Percentiles rank a stretch among this genome's conserved stretches.
These are phyloP conservation scores for Carcinoscorpius rotundicauda DNA, from an alignment of 1,140 invertebrate species.

Conservation along the genomic window DNA sequence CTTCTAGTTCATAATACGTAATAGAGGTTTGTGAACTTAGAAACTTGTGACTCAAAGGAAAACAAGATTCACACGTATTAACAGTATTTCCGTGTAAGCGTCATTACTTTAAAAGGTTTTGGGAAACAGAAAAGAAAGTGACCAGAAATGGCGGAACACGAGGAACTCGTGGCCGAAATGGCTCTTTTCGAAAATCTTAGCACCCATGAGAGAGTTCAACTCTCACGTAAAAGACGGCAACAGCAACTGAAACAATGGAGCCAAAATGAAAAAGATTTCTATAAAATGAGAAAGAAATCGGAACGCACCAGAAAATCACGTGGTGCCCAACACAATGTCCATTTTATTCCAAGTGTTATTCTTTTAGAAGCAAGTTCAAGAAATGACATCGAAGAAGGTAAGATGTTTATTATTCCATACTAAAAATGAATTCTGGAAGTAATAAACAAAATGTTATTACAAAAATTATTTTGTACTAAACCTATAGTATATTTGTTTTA, in stretches of 20 bases:
- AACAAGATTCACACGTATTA: too few relatives aligned
- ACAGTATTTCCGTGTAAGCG: too few relatives aligned
- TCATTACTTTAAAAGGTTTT: too few relatives aligned
- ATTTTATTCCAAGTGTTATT: constrained; percentile 82
- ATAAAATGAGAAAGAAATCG: constrained; percentile 17
- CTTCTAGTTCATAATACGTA: too few relatives aligned
- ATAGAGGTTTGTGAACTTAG: too few relatives aligned
- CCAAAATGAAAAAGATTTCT: constrained; percentile 53
- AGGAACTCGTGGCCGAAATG: constrained; percentile 84
- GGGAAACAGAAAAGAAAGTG: too few relatives aligned
- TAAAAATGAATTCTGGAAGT: too few relatives aligned
- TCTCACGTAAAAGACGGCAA: constrained; percentile 72
- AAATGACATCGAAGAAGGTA: constrained; percentile 92
- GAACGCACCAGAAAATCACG: constrained; percentile 3
- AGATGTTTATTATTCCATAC: constrained; percentile 12
- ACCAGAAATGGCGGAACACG: constrained; percentile 53
- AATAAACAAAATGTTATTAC: too few relatives aligned
- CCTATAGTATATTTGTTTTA: too few relatives aligned
- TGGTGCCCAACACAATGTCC: constrained; percentile 40
- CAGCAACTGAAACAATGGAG: constrained; percentile 81
- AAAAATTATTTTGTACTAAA: too few relatives aligned
- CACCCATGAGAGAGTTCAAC: constrained; percentile 77
- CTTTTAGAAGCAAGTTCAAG: constrained; percentile 84
- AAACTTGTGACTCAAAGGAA: too few relatives aligned
- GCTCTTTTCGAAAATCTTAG: constrained; percentile 78